These are phyloP conservation scores for Chelonus formosanus DNA, from an alignment of 2,888 invertebrate genomes.

Conservation along the genomic window DNA sequence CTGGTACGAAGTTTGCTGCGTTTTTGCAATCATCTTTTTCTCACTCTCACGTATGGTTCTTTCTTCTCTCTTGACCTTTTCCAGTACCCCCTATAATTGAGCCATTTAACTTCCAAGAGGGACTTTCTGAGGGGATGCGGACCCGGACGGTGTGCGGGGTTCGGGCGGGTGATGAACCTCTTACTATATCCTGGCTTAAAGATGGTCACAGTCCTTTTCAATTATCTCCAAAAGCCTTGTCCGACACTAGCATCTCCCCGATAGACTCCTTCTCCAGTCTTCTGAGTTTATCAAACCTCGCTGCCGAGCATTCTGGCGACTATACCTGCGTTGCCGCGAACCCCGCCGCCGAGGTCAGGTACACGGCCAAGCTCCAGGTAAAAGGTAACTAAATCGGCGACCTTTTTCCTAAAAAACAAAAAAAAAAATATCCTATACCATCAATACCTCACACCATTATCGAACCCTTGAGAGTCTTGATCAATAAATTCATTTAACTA, in stretches of 20 bases:
- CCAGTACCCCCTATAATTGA: constrained; percentile 87
- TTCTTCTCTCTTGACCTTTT: constrained; percentile 67
- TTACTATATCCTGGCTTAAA: constrained; percentile 84
- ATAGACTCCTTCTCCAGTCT: constrained; percentile 81
- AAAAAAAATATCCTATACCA: constrained; percentile 10
- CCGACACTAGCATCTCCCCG: constrained; percentile 74
- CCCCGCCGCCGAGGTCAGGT: constrained; percentile 81
- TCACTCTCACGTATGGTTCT: constrained; percentile 71
- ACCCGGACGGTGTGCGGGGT: constrained; percentile 84
- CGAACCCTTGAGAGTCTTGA: neutral
- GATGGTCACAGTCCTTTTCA: constrained; percentile 73
- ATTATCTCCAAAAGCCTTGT: constrained; percentile 72
- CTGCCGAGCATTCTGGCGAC: constrained; percentile 79
- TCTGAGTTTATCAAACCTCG: constrained; percentile 80
- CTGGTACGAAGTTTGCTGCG: constrained; percentile 49
- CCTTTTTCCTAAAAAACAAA: constrained; percentile 44
- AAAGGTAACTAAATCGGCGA: constrained; percentile 74
- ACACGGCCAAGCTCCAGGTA: constrained; percentile 81
- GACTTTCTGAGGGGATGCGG: constrained; percentile 82
- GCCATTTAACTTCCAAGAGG: constrained; percentile 85
- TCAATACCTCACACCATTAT: neutral
- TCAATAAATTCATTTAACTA: neutral
- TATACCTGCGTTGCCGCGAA: constrained; percentile 83
- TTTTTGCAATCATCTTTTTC: constrained; percentile 65
- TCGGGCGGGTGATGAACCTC: constrained; percentile 81